A percentile compares a stretch with the other conserved stretches of the same genome.
phyloP scores from a whole-genome alignment of 1,140 invertebrate genomes.

The Aphis gossypii region DNA sequence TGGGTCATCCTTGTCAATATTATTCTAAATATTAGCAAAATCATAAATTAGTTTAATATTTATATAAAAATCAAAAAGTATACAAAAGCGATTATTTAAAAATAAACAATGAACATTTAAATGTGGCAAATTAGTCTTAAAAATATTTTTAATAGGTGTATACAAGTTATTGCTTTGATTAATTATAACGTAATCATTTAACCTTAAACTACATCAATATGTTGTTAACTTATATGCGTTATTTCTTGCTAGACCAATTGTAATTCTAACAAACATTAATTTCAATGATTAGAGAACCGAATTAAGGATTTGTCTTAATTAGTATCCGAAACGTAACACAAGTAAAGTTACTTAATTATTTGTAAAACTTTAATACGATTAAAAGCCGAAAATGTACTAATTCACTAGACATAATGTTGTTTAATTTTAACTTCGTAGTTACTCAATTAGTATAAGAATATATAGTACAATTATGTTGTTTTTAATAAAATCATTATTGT shows the following conservation, averaged over 20 bases:
- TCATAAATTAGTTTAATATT: too few relatives aligned
- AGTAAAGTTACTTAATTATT: conserved; percentile 18
- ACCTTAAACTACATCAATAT: neutral
- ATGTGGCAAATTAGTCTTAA: neutral
- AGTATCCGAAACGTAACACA: neutral
- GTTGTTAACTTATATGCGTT: neutral
- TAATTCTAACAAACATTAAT: conserved; percentile 1
- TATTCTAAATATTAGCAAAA: too few relatives aligned
- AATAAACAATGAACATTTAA: neutral
- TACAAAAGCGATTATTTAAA: neutral
- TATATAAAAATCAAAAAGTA: too few relatives aligned
- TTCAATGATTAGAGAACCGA: neutral
- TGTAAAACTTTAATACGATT: conserved; percentile 19
- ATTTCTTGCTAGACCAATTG: neutral
- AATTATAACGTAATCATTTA: neutral
- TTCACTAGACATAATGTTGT: neutral
- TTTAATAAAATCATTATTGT: neutral
- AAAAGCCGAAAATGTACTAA: neutral
- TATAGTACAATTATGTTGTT: neutral
- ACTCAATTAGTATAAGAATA: neutral
- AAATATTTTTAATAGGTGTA: neutral
- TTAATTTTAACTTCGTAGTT: conserved; percentile 8
- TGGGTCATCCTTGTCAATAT: too few relatives aligned
- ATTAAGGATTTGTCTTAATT: conserved; percentile 18
- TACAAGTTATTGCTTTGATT: neutral